Evolutionary conservation across 2,888 invertebrate species (phyloP), one percentile per base, ranked within the genome.

Genomic region (Exephanes ischioxanthus): DNA sequence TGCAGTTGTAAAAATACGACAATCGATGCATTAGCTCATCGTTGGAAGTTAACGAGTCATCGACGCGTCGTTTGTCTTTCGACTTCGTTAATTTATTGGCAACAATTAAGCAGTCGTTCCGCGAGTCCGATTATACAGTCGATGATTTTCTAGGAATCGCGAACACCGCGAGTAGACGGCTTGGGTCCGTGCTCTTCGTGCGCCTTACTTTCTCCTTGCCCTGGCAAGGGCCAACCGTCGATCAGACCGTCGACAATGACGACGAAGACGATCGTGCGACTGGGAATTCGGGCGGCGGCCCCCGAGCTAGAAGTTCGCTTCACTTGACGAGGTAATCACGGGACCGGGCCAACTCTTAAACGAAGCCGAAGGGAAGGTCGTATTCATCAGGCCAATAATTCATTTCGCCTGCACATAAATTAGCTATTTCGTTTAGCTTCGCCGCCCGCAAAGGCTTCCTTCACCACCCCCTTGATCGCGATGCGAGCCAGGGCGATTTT

Each of bases 301-400:
- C 33, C 53, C 55, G 55, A 80, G 75, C 73, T 55, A 73, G 73
- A 45, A 80, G 71, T 76, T 61, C 53, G 71, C 79, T 82, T 80
- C 63, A 66, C 80, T 86, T 86, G 87, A 87, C 86, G 87, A 87
- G 85, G 84, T 87, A 87, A 87, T 87, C 85, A 87, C 86, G 84
- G 78, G 84, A 80, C 83, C 71, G 79, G 78, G 70, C 72, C 86
- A 84, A 88, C 85, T 88, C 86, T 86, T 84, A 85, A 86, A 87
- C 86, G 86, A 88, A 87, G 78, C 84, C 84, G 84, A 87, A 84
- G 83, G 79, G 80, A 88, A 89, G 89, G 85, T 88, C 87, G 80
- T 82, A 88, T 90, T 88, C 84, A 88, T 90, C 80, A 84, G 85
- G 79, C 80, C 84, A 87, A 90, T 89, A 84, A 89, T 88, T 89